Evolutionary conservation across 2,888 invertebrate species (phyloP), one percentile per base, ranked within the genome.

Genomic region (Acanthosepion esculentum): DNA sequence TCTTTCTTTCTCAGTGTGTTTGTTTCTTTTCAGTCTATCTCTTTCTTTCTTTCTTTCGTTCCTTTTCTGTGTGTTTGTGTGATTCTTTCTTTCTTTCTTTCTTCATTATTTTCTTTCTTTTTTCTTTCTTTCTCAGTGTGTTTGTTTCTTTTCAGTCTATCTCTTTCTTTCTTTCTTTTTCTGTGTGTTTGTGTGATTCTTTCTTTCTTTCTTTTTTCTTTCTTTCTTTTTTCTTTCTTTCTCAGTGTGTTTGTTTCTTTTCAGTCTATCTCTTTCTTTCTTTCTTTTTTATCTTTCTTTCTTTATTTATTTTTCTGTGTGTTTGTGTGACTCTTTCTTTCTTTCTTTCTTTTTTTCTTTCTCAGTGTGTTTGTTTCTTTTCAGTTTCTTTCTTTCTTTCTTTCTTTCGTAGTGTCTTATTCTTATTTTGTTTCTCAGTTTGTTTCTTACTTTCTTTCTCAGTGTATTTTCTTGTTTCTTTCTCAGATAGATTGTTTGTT

Each of bases 21-120:
- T 94, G 91, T 92, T 92, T 94, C 91, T 92, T 94, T 64, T n/a
- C n/a, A n/a, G n/a, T n/a, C n/a, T n/a, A n/a, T n/a, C n/a, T 33
- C 33, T 91, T 23, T 3, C 10, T 1, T 23, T 2, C 12, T 23
- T 91, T 33, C 12, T 1, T 91, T 23, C 1, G 0, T 55, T 92
- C 48, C 92, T 59, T 92, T n/a, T 41, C 55, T 91, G 91, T 64
- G 91, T 92, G 94, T 64, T 94, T 94, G 91, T 92, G 91, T 91
- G 55, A 55, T 92, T 94, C 91, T 92, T 94, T 64, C 91, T 55
- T 92, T 94, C 94, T 94, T 92, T 59, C 91, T 64, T 92, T 64
- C 23, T n/a, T n/a, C n/a, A n/a, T n/a, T n/a, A n/a, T n/a, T n/a
- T 18, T 50, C 8, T 50, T 18, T 50, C 33, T 33, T 55, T 94